phyloP scores from a whole-genome alignment of 2,888 invertebrate species.

The Thalpophila matura region DNA sequence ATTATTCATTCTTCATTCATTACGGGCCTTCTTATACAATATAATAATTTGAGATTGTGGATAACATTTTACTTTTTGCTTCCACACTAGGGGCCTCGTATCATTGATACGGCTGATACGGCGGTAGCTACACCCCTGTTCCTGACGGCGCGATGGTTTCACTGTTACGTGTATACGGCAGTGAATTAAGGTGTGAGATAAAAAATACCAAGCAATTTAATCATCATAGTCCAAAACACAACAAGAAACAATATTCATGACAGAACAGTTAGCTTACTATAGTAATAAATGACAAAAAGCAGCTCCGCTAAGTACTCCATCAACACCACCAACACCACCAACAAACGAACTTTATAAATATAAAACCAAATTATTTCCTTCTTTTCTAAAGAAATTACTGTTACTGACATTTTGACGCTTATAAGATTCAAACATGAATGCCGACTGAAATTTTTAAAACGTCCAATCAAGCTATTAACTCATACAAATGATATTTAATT shows the following conservation, averaged over 20 bases:
- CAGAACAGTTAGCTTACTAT: slow-evolving; percentile 69
- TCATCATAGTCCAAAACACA: too few relatives aligned
- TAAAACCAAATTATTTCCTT: slow-evolving; percentile 38
- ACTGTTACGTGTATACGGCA: too few relatives aligned
- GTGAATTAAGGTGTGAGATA: too few relatives aligned
- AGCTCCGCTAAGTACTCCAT: slow-evolving; percentile 73
- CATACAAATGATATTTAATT: slow-evolving; percentile 38
- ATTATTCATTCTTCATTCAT: too few relatives aligned
- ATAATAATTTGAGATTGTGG: too few relatives aligned
- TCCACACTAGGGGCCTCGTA: too few relatives aligned
- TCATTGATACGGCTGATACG: too few relatives aligned
- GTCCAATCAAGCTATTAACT: slow-evolving; percentile 1
- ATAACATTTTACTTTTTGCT: too few relatives aligned
- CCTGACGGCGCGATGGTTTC: too few relatives aligned
- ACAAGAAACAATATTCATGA: background rate
- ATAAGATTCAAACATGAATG: slow-evolving; percentile 38
- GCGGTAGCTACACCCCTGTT: too few relatives aligned
- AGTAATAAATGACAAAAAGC: slow-evolving; percentile 74
- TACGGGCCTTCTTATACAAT: too few relatives aligned
- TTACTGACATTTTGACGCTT: slow-evolving; percentile 55
- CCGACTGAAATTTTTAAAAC: background rate
- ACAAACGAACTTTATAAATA: slow-evolving; percentile 55
- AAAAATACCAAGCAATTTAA: too few relatives aligned
- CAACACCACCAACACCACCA: slow-evolving; percentile 65
- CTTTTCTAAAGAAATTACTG: slow-evolving; percentile 7